Evolutionary conservation across 2,888 invertebrate genomes (phyloP).

Genomic region (Diaphora mendica): DNA sequence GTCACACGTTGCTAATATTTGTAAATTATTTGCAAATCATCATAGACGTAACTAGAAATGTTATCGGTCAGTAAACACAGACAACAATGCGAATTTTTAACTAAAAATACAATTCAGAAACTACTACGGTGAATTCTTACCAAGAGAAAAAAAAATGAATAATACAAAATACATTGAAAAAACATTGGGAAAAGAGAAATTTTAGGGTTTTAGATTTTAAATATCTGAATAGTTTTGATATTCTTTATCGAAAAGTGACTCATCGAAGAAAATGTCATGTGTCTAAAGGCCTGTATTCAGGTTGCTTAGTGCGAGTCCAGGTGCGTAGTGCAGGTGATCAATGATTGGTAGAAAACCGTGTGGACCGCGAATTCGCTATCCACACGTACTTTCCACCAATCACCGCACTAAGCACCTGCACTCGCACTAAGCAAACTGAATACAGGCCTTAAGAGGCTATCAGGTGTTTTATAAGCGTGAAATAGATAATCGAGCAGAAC

Average conservation of each 20-base stretch:
- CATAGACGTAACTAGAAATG: constrained; percentile 19
- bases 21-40: constrained; percentile 13
- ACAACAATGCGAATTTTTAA: background rate
- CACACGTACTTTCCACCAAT: too few species aligned
- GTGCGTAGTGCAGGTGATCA: too few species aligned
- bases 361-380: too few species aligned
- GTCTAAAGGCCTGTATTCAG: too few species aligned
- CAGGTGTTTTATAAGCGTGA: background rate
- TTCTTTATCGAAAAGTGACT: too few species aligned
- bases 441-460: background rate
- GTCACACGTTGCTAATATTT: constrained; percentile 18
- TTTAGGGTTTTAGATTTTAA: background rate
- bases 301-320: too few species aligned
- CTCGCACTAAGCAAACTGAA: too few species aligned
- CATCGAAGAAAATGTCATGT: background rate
- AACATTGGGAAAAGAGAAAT: too few species aligned
- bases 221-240: too few species aligned
- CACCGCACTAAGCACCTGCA: too few species aligned
- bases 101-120: background rate
- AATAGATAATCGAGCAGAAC: background rate
- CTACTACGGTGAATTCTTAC: background rate
- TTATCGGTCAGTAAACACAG: background rate
- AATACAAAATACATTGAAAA: too few species aligned
- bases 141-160: background rate
- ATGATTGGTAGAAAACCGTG: too few species aligned